These are phyloP conservation scores for Cremastobaeus sp. DNA, from an alignment of 2,888 invertebrate species.

Conservation along the genomic window DNA sequence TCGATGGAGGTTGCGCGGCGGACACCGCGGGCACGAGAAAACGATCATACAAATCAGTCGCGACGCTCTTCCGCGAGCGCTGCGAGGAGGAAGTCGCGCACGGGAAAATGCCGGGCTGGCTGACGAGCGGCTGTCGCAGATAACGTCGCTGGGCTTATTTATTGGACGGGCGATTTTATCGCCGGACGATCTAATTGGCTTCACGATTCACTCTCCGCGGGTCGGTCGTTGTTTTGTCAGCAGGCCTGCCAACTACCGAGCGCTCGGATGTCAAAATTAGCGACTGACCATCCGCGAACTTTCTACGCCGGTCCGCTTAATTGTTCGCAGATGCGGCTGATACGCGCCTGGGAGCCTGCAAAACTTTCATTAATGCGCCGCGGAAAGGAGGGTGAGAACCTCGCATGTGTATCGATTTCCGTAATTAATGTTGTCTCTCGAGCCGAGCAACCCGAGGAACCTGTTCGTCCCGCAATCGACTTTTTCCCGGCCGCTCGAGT, in stretches of 20 bases:
- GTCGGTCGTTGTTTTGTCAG: conserved; percentile 31
- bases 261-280: conserved; percentile 44
- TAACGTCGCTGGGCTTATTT: conserved; percentile 36
- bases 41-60: conserved; percentile 48
- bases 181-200: conserved; percentile 45
- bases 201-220: conserved; percentile 21
- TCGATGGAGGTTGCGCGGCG: conserved; percentile 40
- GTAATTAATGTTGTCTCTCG: conserved; percentile 35
- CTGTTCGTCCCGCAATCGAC: conserved; percentile 5
- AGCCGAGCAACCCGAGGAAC: neutral
- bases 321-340: conserved; percentile 29
- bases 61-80: conserved; percentile 15
- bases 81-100: conserved; percentile 2
- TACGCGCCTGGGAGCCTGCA: conserved; percentile 8
- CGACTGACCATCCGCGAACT: conserved; percentile 32
- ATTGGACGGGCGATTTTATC: conserved; percentile 29
- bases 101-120: conserved; percentile 1
- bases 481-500: conserved; percentile 9
- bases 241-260: conserved; percentile 15
- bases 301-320: conserved; percentile 28
- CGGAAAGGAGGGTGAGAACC: conserved; percentile 48
- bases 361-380: conserved; percentile 38
- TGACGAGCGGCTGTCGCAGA: conserved; percentile 32
- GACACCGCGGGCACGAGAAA: conserved; percentile 29
- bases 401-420: conserved; percentile 33